A percentile compares a stretch with the other conserved stretches of the same genome.
Evolutionary conservation across 2,888 invertebrate species (phyloP).

Genomic region (Nephrotoma flavescens): DNA sequence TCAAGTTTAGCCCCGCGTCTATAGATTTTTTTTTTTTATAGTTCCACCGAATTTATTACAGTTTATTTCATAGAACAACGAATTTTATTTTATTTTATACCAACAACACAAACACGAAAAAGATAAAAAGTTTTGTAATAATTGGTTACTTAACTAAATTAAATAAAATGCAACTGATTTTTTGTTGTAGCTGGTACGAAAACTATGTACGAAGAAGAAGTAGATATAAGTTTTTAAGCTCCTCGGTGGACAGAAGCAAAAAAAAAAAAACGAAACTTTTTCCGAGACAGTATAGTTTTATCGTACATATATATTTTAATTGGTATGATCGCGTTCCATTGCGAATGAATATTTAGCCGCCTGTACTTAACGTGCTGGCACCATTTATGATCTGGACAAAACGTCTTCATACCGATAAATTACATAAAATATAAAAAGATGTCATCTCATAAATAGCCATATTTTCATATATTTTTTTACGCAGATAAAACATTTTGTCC

Average conservation of each 20-base stretch:
- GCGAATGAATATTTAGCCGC: not conserved
- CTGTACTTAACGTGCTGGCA: not conserved
- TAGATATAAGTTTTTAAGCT: not conserved
- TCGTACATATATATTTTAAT: not conserved
- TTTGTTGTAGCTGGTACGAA: not conserved
- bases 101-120: not conserved
- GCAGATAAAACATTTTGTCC: not conserved
- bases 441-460: not conserved
- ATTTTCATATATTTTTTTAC: not conserved
- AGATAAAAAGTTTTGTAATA: slow-evolving; percentile 1
- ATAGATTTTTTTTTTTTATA: not conserved
- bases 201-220: not conserved
- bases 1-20: not conserved
- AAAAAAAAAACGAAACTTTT: not conserved
- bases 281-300: not conserved
- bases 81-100: not conserved
- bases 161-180: slow-evolving; percentile 1
- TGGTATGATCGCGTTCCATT: not conserved
- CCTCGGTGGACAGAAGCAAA: not conserved
- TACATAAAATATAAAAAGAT: not conserved
- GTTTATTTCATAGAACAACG: not conserved
- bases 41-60: not conserved
- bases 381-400: not conserved
- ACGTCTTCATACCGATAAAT: not conserved
- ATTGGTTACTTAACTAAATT: slow-evolving; percentile 6